Base-by-base conservation (phyloP, 2,797 vertebrate species). In the Megaceryle alcyon region DNA sequence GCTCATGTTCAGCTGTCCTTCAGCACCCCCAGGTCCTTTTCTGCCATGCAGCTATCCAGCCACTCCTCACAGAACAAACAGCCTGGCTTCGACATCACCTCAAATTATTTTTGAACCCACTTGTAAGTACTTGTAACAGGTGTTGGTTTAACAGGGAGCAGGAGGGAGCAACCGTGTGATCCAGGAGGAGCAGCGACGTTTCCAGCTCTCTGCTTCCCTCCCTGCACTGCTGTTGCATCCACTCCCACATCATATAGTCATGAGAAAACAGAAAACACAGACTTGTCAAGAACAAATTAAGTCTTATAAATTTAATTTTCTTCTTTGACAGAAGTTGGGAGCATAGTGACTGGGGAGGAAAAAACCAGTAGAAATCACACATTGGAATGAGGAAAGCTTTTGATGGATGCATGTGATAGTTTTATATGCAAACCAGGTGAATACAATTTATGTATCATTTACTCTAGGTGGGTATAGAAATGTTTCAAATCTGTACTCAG, bases 281-380 rank as follows among this genome's bases (percentile, higher is more conserved):
- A 88, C 88, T 94, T 88, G 93, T 96, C 88, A 96, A 92, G 90
- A 93, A 93, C 63, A 90, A 95, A 96, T 94, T 80, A 94, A 86
- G 68, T 68, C 88, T 94, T 92, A 97, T 94, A 66, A 90, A 73
- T 93, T 66, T 95, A 70, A 90, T 80, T 86, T 95, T 87, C 61
- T 46, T 81, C 86, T 87, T 90, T 92, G 83, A 85, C 0, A 0
- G 77, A 61, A 61, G 68, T 21, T 80, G 78, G 71, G 37, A 88
- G 66, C 18, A 4, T 19, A 70, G 83, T 28, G 78, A 70, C 43
- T 57, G 46, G 44, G 39, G 75, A 94, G 71, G 53, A 46, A 60
- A 88, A 75, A 92, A 48, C 10, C 54, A 88, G 79, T 2, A 77
- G 31, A 84, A 90, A 64, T 84, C 3, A 2, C 83, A 88, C 39